Evolutionary conservation across 2,113 vertebrate genomes (phyloP).

Genomic region (Coregonus clupeaformis): DNA sequence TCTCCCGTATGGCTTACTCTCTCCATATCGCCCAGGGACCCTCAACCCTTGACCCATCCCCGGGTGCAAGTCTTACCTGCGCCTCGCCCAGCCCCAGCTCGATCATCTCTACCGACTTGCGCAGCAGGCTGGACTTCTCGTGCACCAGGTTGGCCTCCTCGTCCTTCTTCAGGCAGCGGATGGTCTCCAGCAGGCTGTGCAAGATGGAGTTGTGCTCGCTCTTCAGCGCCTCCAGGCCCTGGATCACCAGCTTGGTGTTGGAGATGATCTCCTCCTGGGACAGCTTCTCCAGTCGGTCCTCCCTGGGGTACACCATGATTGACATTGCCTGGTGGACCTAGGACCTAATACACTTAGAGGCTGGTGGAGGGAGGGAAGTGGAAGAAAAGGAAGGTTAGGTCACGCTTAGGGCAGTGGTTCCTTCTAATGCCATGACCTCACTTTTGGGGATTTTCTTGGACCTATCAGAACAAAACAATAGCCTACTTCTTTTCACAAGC

Average conservation of each 20-base stretch:
- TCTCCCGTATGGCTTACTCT: not conserved
- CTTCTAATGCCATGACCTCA: too few relatives aligned
- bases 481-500: too few relatives aligned
- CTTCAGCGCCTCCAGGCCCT: slow-evolving; percentile 85
- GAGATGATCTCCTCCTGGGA: slow-evolving; percentile 87
- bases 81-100: slow-evolving; percentile 86
- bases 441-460: too few relatives aligned
- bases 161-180: slow-evolving; percentile 85
- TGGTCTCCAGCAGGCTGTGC: slow-evolving; percentile 83
- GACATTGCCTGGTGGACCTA: slow-evolving; percentile 70
- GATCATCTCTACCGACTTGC: slow-evolving; percentile 87
- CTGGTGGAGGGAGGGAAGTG: not conserved
- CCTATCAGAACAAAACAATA: too few relatives aligned
- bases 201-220: slow-evolving; percentile 86
- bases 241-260: slow-evolving; percentile 83
- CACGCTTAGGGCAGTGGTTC: too few relatives aligned
- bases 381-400: too few relatives aligned
- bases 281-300: slow-evolving; percentile 81
- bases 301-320: slow-evolving; percentile 78
- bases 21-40: not conserved
- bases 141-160: slow-evolving; percentile 85
- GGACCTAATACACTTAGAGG: not conserved
- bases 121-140: slow-evolving; percentile 83
- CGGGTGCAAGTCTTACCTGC: slow-evolving; percentile 66
- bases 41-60: not conserved